phyloP scores from a whole-genome alignment of 1,140 invertebrate genomes.

The Drosophila sucinea region DNA sequence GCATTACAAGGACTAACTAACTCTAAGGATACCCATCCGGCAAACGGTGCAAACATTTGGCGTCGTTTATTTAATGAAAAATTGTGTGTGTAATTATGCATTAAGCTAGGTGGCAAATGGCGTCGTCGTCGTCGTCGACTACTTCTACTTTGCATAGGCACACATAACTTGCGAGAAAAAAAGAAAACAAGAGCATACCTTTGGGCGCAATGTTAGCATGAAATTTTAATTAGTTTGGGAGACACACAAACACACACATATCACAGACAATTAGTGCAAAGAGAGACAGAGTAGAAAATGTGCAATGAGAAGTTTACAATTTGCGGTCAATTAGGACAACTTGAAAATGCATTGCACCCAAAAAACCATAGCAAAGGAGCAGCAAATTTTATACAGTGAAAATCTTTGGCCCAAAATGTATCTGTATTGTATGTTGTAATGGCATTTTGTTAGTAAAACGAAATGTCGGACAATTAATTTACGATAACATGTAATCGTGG shows the following conservation, averaged over 20 bases:
- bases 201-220: constrained; percentile 60
- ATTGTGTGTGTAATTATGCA: constrained; percentile 81
- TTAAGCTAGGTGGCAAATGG: constrained; percentile 55
- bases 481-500: constrained; percentile 79
- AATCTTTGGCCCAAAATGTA: neutral
- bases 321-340: constrained; percentile 53
- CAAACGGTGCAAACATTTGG: constrained; percentile 58
- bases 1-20: constrained; percentile 17
- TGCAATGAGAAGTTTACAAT: constrained; percentile 32
- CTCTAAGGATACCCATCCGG: constrained; percentile 18
- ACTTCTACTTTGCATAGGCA: constrained; percentile 37
- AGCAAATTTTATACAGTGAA: neutral
- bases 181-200: constrained; percentile 55
- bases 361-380: neutral
- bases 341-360: constrained; percentile 19
- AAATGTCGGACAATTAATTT: constrained; percentile 80
- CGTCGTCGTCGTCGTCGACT: neutral
- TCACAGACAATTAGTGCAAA: constrained; percentile 11
- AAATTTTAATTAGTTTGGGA: constrained; percentile 77
- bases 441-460: constrained; percentile 74
- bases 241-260: constrained; percentile 23
- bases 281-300: constrained; percentile 14
- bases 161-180: constrained; percentile 25
- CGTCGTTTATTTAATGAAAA: constrained; percentile 74
- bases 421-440: neutral